Base-by-base conservation (phyloP, 2,113 vertebrate genomes). In the Ramphastos sulfuratus region DNA sequence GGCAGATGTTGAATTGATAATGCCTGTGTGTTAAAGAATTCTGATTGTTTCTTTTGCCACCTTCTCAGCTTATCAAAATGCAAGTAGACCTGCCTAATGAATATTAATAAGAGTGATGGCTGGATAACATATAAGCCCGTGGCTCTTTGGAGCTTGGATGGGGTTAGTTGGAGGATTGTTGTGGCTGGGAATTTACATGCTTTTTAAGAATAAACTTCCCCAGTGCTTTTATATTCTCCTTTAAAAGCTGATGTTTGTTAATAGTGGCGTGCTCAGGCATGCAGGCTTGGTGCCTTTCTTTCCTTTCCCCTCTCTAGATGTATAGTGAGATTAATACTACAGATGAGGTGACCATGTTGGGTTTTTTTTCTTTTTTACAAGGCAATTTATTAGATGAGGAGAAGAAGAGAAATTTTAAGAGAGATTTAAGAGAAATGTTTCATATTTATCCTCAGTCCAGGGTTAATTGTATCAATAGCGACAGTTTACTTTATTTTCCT, bases 21-120 rank as follows among this genome's bases (percentile, higher is more conserved):
- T 96, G 97, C 87, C 92, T 15, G 50, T 89, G 96, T 94, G 95
- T 97, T 97, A 95, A 97, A 97, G 97, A 97, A 97, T 97, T 97
- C 97, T 95, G 96, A 96, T 97, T 96, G 97, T 97, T 98, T 97
- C 97, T 97, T 97, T 95, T 97, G 94, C 97, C 92, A 97, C 96
- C 97, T 95, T 97, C 6, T 4, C 92, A 90, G 97, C 96, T 98
- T 97, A 97, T 97, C 96, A 98, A 97, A 98, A 97, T 97, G 93
- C 97, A 98, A 97, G 96, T 85, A 97, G 97, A 90, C 65, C 85
- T 83, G 84, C 83, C 93, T 97, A 97, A 97, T 98, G 97, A 98
- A 98, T 98, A 97, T 97, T 97, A 97, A 97, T 97, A 83, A 65
- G 90, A 94, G 76, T 65, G 86, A 94, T 97, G 91, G 92, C 96